Base-by-base conservation (phyloP, 2,888 invertebrate genomes). In the Coenonympha glycerion region DNA sequence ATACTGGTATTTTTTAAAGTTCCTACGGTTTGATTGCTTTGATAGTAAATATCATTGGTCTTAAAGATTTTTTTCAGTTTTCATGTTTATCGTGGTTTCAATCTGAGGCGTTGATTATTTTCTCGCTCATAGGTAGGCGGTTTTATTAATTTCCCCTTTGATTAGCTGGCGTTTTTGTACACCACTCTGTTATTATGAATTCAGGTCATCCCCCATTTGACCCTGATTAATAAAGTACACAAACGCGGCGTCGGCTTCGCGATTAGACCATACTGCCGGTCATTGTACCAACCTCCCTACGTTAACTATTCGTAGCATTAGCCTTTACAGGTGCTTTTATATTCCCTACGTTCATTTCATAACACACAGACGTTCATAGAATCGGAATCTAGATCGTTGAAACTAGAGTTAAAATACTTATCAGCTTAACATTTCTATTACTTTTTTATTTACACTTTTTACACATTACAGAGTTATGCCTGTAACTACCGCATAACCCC, bases 201-300 rank as follows among this genome's bases (percentile, higher is more conserved):
- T 45, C 21, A 45, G 48, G 44, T n/a, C 52, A 39, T 33, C 48
- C 26, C 26, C 47, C 26, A 16, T 6, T 11, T 45, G 22, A 31
- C 45, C 40, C 46, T 37, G 37, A 37, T 46, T 46, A 46, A 18
- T 46, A 28, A 37, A 46, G 15, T 30, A 44, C 33, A 47, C 44
- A 45, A 39, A 47, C 26, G 22, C 50, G 49, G 19, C 26, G 36
- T 31, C 24, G 34, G 21, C n/a, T n/a, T n/a, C n/a, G n/a, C 36
- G 31, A 55, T 48, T 56, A 45, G 6, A 50, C 47, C 45, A 44
- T 37, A 33, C 11, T 26, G 19, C 41, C 56, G 56, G 53, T 53
- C 50, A 45, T 53, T 50, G 48, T 53, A 37, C 48, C 22, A 22
- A 15, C 21, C 21, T 53, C n/a, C n/a, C n/a, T n/a, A n/a, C n/a